A percentile compares a stretch with the other conserved stretches of the same genome.
Conservation (phyloP, 2,797 vertebrate species). For the Cygnus olor region DNA sequence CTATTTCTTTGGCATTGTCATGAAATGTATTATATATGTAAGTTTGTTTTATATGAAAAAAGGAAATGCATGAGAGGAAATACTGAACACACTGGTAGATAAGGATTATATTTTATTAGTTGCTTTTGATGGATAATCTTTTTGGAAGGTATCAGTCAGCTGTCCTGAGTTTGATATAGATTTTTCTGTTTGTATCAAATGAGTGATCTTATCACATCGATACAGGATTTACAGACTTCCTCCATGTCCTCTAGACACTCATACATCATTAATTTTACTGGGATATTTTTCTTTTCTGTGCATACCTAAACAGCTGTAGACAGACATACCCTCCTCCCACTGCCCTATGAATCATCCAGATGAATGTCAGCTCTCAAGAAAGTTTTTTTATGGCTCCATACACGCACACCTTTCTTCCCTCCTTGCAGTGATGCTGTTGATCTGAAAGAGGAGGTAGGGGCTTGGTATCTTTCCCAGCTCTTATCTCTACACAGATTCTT, state of each 20-base stretch:
- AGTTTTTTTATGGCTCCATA: not conserved
- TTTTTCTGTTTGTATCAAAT: not conserved
- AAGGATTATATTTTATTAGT: not conserved
- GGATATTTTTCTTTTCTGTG: not conserved
- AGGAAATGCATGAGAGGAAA: not conserved
- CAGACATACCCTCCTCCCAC: not conserved
- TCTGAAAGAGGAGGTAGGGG: not conserved
- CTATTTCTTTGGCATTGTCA: not conserved
- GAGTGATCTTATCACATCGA: not conserved
- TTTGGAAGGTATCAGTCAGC: not conserved
- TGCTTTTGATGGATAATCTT: not conserved
- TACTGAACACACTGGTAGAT: not conserved
- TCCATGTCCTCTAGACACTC: not conserved
- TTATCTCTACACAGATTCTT: not conserved
- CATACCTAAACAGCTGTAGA: not conserved
- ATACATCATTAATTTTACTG: not conserved
- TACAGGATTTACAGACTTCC: not conserved
- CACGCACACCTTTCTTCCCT: not conserved
- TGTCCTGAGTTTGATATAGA: not conserved
- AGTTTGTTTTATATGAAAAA: not conserved
- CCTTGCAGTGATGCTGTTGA: not conserved
- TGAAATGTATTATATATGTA: not conserved
- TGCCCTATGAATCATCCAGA: not conserved
- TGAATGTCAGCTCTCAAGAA: accelerated
- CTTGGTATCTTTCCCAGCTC: not conserved